Conservation (phyloP, 1,140 invertebrate species). For the Hydropsyche tenuis region DNA sequence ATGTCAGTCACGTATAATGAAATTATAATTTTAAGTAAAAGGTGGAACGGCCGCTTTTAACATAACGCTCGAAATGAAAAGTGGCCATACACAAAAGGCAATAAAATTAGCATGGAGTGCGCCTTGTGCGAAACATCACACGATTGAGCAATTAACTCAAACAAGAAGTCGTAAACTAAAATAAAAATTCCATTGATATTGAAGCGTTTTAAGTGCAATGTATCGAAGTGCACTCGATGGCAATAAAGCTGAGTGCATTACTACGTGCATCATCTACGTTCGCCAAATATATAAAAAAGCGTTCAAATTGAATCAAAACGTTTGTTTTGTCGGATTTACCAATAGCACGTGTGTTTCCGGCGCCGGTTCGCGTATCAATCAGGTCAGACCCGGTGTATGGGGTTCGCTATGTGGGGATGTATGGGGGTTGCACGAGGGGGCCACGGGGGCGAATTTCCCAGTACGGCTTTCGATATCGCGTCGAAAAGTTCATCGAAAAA, state of each 20-base stretch:
- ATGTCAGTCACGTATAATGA: neutral
- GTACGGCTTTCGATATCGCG: neutral
- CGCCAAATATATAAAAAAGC: no score
- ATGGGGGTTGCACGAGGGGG: no score
- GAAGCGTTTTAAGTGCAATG: no score
- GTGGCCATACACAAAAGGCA: neutral
- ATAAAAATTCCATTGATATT: no score
- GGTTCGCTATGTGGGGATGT: neutral
- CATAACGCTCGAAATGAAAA: slow-evolving; percentile 11
- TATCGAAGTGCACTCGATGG: no score
- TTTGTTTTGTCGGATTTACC: neutral
- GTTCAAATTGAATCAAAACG: no score
- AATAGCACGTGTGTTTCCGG: slow-evolving; percentile 17
- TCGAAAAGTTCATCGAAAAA: slow-evolving; percentile 19
- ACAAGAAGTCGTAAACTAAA: no score
- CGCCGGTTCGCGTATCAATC: slow-evolving; percentile 25
- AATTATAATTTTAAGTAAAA: slow-evolving; percentile 9
- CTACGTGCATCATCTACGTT: no score
- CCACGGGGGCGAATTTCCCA: no score
- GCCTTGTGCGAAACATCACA: no score
- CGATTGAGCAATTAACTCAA: no score
- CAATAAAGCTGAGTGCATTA: no score
- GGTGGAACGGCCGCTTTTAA: neutral
- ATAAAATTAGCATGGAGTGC: slow-evolving; percentile 5
- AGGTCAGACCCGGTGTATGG: neutral